A percentile compares a stretch with the other conserved stretches of the same genome.
Evolutionary conservation across 1,140 invertebrate species (phyloP).

Genomic region (Brachionus asplanchnoidis): DNA sequence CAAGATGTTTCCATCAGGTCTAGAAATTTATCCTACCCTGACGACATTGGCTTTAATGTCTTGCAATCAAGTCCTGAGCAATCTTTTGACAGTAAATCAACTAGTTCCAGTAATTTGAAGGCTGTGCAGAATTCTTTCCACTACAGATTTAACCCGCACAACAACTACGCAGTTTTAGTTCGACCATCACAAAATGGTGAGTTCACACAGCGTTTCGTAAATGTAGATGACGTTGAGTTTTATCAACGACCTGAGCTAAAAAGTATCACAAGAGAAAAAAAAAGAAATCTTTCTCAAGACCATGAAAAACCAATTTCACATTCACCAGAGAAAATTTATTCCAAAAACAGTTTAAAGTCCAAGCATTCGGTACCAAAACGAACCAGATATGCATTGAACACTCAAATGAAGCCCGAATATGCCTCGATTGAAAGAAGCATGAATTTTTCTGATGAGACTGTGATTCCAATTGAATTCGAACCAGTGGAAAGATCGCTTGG

Average conservation of each 20-base stretch:
- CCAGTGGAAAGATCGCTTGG: not conserved
- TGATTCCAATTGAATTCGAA: not conserved
- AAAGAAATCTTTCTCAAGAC: not conserved
- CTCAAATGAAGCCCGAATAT: not conserved
- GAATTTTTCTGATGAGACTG: not conserved
- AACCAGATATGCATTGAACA: not conserved
- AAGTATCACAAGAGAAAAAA: not conserved
- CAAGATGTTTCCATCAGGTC: not conserved
- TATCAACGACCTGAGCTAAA: not conserved
- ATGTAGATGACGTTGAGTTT: not conserved
- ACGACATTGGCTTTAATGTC: not conserved
- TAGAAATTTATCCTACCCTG: not conserved
- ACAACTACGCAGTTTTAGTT: not conserved
- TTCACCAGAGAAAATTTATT: not conserved
- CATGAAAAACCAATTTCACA: not conserved
- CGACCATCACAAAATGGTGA: not conserved
- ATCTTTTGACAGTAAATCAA: not conserved
- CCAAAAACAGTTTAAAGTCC: not conserved
- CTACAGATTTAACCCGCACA: not conserved
- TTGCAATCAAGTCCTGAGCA: not conserved
- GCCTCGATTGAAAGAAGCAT: not conserved
- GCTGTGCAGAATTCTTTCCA: not conserved
- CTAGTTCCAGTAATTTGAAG: not conserved
- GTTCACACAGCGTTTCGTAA: not conserved
- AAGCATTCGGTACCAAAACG: not conserved